phyloP scores from a whole-genome alignment of 1,140 invertebrate genomes.

The Delia radicum region DNA sequence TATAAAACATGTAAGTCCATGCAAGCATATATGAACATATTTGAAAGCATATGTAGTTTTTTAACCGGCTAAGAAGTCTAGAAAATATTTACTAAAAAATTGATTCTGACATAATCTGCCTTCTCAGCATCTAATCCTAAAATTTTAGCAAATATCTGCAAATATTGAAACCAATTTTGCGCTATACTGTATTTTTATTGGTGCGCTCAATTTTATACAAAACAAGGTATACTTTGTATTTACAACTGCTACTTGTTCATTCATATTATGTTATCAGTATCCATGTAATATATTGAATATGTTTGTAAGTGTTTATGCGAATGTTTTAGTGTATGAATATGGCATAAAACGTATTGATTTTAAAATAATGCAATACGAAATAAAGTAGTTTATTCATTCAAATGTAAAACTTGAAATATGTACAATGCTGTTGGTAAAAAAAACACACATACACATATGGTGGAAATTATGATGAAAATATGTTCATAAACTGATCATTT shows the following conservation, averaged over 20 bases:
- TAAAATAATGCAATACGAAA: slow-evolving; percentile 5
- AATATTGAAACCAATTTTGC: no score
- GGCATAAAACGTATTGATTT: background rate
- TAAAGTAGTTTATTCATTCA: background rate
- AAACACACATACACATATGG: background rate
- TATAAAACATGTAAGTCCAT: no score
- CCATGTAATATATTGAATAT: background rate
- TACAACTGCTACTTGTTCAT: background rate
- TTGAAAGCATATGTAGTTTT: no score
- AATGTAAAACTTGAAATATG: background rate
- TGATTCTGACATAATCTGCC: no score
- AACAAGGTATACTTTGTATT: no score
- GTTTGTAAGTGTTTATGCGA: background rate
- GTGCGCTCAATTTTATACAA: no score
- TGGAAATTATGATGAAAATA: background rate
- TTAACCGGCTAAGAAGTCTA: no score
- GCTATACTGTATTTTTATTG: no score
- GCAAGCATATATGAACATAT: no score
- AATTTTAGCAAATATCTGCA: no score
- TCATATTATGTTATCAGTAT: background rate
- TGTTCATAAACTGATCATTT: background rate
- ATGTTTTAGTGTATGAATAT: background rate
- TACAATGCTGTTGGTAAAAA: background rate
- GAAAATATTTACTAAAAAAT: no score
- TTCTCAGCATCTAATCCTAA: no score